These are phyloP conservation scores for Sarcophaga rosellei DNA, from an alignment of 2,888 invertebrate genomes.

Conservation along the genomic window DNA sequence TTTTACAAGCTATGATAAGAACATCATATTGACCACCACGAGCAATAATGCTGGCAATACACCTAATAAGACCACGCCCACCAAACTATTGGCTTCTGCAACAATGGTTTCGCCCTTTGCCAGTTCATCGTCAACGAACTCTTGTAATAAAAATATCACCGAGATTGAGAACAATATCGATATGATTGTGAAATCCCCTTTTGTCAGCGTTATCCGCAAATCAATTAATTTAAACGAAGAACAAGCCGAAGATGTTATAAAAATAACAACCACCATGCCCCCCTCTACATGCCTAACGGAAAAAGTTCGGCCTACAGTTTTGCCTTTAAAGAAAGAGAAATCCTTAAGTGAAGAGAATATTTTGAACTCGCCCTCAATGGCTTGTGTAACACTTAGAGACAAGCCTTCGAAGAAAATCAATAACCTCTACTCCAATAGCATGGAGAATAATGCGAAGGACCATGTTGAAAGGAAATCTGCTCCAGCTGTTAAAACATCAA, in stretches of 20 bases:
- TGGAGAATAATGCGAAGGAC: constrained; percentile 58
- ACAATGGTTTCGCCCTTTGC: constrained; percentile 62
- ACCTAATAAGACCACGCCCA: constrained; percentile 28
- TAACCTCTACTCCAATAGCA: background rate
- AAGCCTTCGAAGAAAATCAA: constrained; percentile 59
- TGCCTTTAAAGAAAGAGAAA: constrained; percentile 71
- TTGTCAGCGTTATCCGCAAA: constrained; percentile 78
- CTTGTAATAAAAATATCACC: constrained; percentile 73
- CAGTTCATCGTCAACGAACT: constrained; percentile 42
- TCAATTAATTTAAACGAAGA: constrained; percentile 72
- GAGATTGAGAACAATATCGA: constrained; percentile 80
- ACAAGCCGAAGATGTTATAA: constrained; percentile 44
- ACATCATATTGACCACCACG: constrained; percentile 71
- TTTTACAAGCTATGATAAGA: constrained; percentile 71
- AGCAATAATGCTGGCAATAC: background rate
- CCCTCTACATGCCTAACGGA: background rate
- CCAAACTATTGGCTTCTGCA: constrained; percentile 56
- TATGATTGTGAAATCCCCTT: constrained; percentile 78
- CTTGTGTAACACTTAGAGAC: constrained; percentile 68
- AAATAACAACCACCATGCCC: constrained; percentile 7
- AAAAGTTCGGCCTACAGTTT: constrained; percentile 72
- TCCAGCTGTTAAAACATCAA: constrained; percentile 61
- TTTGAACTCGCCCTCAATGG: constrained; percentile 67
- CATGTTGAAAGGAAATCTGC: constrained; percentile 69
- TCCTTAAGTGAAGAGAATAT: constrained; percentile 63